These are phyloP conservation scores for Psix sp. DNA, from an alignment of 1,140 invertebrate genomes.

Conservation along the genomic window DNA sequence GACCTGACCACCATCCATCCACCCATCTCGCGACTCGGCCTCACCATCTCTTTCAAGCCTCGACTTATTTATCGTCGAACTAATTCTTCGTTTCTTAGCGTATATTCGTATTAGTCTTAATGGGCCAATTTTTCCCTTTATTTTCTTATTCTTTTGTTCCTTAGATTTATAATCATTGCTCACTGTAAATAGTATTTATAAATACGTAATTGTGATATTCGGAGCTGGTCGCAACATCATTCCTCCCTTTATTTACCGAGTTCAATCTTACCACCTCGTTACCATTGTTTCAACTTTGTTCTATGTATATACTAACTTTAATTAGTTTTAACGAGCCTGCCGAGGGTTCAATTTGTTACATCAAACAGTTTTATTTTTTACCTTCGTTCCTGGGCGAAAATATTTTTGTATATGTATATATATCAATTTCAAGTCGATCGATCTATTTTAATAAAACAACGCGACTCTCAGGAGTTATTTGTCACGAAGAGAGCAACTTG, in stretches of 20 bases:
- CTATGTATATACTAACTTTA: too few relatives aligned
- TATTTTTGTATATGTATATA: constrained; percentile 26
- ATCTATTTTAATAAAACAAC: too few relatives aligned
- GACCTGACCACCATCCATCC: constrained; percentile 73
- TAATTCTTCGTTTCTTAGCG: constrained; percentile 9
- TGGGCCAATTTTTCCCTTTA: not conserved
- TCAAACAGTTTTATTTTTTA: not conserved
- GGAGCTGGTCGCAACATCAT: constrained; percentile 34
- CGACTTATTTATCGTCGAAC: constrained; percentile 23
- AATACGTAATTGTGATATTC: constrained; percentile 42
- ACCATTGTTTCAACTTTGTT: too few relatives aligned
- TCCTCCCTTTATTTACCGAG: constrained; percentile 16
- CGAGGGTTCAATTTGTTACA: too few relatives aligned
- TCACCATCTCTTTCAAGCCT: constrained; percentile 36
- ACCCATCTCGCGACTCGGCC: constrained; percentile 52
- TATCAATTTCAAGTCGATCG: not conserved
- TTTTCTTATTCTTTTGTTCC: constrained; percentile 18
- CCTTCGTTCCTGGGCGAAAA: not conserved
- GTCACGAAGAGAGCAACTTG: too few relatives aligned
- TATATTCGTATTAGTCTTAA: not conserved
- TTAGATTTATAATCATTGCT: constrained; percentile 52
- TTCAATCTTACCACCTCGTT: too few relatives aligned
- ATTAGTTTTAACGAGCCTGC: too few relatives aligned
- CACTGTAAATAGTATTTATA: constrained; percentile 60
- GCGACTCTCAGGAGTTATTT: too few relatives aligned